phyloP scores from a whole-genome alignment of 2,797 vertebrate species.

The Pseudopleuronectes americanus region DNA sequence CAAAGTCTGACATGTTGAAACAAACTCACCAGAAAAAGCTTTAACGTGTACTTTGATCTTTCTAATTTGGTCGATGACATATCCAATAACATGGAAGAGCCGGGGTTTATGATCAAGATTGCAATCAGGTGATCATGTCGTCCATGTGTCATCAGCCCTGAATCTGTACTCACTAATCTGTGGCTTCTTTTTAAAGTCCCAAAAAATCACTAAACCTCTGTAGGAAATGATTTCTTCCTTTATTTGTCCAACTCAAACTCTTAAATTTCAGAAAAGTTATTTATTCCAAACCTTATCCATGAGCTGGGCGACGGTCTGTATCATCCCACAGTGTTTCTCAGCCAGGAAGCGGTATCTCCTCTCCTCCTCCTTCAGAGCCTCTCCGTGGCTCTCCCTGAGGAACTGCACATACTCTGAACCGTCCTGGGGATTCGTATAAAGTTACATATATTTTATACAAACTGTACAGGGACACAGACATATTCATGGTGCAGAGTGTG shows the following conservation, averaged over 20 bases:
- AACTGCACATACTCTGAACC: conserved; percentile 87
- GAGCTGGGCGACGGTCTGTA: conserved; percentile 70
- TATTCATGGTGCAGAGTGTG: too few relatives aligned
- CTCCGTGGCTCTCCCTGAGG: conserved; percentile 86
- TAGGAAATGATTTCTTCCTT: neutral
- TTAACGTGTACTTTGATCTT: too few relatives aligned
- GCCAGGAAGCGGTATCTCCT: conserved; percentile 95
- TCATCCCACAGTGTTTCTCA: conserved; percentile 89
- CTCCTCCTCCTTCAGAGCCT: conserved; percentile 92
- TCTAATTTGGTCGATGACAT: too few relatives aligned
- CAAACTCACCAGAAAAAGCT: too few relatives aligned
- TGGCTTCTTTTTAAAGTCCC: conserved; percentile 4
- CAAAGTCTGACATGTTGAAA: too few relatives aligned
- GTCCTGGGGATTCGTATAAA: conserved; percentile 78
- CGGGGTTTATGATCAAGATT: too few relatives aligned
- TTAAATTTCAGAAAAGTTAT: neutral
- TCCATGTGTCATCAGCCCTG: neutral
- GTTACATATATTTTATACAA: neutral
- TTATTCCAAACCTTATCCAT: conserved; percentile 81
- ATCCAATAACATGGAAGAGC: too few relatives aligned
- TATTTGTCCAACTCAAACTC: too few relatives aligned
- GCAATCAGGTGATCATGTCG: too few relatives aligned
- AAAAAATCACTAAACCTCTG: conserved; percentile 25
- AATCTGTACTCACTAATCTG: neutral
- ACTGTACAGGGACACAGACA: neutral